These are phyloP conservation scores for Autographa gamma DNA, from an alignment of 2,888 invertebrate species.

Conservation along the genomic window DNA sequence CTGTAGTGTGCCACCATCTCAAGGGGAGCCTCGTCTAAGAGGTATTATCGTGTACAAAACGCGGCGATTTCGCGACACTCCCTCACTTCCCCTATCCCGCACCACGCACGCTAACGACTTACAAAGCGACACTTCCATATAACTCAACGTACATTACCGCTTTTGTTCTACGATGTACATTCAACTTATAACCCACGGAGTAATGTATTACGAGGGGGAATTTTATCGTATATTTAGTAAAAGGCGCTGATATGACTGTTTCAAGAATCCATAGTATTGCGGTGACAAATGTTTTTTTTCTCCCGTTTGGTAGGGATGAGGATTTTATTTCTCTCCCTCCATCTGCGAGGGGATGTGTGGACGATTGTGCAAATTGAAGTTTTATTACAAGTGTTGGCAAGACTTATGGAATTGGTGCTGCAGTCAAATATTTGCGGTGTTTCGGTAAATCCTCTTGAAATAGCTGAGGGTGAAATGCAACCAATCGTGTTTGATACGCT, in stretches of 20 bases:
- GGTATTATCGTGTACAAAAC: conserved; percentile 78
- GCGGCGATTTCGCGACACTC: conserved; percentile 71
- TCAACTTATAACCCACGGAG: conserved; percentile 11
- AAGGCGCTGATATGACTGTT: conserved; percentile 56
- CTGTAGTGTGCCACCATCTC: conserved; percentile 48
- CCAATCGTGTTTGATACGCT: neutral
- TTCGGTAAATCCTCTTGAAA: neutral
- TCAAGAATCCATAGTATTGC: conserved; percentile 54
- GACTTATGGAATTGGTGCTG: conserved; percentile 28
- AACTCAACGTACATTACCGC: conserved; percentile 36
- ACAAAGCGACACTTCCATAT: conserved; percentile 16
- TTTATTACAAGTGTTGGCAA: conserved; percentile 50
- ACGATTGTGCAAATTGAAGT: conserved; percentile 53
- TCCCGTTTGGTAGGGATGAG: conserved; percentile 35
- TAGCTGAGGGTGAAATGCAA: neutral
- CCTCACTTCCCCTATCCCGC: conserved; percentile 53
- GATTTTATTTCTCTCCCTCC: conserved; percentile 46
- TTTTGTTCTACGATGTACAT: conserved; percentile 12
- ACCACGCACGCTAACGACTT: conserved; percentile 17
- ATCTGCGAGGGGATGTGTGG: conserved; percentile 32
- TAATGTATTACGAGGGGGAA: conserved; percentile 23
- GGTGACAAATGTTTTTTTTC: conserved; percentile 61
- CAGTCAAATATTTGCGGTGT: conserved; percentile 17
- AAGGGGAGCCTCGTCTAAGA: conserved; percentile 57
- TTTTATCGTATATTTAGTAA: conserved; percentile 18